These are phyloP conservation scores for Phrixothrix hirtus DNA, from an alignment of 2,888 invertebrate genomes.

Conservation along the genomic window DNA sequence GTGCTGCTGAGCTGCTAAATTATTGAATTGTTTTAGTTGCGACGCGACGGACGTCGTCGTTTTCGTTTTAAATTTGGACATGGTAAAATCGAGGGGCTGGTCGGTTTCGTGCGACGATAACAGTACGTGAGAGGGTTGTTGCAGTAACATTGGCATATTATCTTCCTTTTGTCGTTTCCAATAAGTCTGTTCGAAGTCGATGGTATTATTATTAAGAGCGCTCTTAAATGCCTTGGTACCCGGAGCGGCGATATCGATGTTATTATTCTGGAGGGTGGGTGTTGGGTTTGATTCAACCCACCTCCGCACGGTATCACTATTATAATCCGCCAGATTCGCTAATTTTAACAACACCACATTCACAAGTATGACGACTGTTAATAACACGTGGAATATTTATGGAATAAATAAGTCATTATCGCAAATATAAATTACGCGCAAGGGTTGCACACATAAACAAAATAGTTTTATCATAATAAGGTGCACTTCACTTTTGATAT, in stretches of 20 bases:
- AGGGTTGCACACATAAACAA: constrained; percentile 14
- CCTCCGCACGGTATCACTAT: constrained; percentile 63
- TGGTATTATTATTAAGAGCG: constrained; percentile 60
- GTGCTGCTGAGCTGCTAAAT: constrained; percentile 48
- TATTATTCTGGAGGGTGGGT: constrained; percentile 58
- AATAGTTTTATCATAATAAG: constrained; percentile 20
- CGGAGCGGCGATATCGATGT: constrained; percentile 27
- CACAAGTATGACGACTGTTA: constrained; percentile 32
- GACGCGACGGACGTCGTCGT: constrained; percentile 48
- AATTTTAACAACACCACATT: constrained; percentile 37
- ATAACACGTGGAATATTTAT: constrained; percentile 2
- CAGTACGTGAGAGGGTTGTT: constrained; percentile 56
- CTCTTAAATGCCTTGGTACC: constrained; percentile 48
- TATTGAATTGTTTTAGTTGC: constrained; percentile 52
- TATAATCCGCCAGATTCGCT: constrained; percentile 65
- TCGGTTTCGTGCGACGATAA: constrained; percentile 59
- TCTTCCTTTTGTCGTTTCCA: constrained; percentile 50
- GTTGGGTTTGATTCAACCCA: constrained; percentile 62
- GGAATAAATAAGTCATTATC: constrained; percentile 8
- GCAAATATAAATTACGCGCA: constrained; percentile 1
- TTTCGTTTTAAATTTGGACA: constrained; percentile 61
- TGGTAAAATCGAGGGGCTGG: constrained; percentile 76
- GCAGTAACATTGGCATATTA: constrained; percentile 66
- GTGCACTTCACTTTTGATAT: constrained; percentile 32
- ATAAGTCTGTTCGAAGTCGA: constrained; percentile 54